Evolutionary conservation across 2,888 invertebrate species (phyloP), one percentile per base, ranked within the genome.

Genomic region (Platypus cylindrus): DNA sequence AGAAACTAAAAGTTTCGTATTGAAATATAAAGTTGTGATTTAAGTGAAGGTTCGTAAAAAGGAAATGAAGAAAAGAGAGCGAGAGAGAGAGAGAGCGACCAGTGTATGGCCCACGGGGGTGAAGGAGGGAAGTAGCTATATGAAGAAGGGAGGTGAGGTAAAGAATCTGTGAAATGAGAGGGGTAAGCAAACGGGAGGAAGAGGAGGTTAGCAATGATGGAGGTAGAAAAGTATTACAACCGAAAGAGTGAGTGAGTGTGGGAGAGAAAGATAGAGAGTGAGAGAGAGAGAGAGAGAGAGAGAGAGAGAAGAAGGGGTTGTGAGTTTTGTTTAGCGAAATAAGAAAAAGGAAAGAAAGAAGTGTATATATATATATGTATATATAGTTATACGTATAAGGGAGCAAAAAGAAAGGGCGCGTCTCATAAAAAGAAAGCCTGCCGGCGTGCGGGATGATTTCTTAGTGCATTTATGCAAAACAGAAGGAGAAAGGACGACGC

Each of bases 381-480:
- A n/a, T n/a, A n/a, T n/a, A n/a, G n/a, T n/a, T n/a, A n/a, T n/a
- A n/a, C 46, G 48, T 49, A 48, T 43, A 48, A 39, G 48, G 50
- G 52, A 49, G 44, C 49, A 50, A 49, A 44, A 52, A 52, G 50
- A 50, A 51, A 50, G 50, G n/a, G n/a, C n/a, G 56, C 59, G 56
- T 51, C 50, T 52, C 50, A 48, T 51, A 53, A 54, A 57, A 52
- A 51, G 48, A 49, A 51, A 50, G 47, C 46, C 46, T 41, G 43
- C 37, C 43, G 46, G 45, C 47, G 45, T 47, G 49, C 47, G 47
- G n/a, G 50, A 51, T 50, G 53, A 54, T 53, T 54, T 53, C 53
- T 54, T 52, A 50, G 50, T 59, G 61, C 60, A 60, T 55, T 59
- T 60, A 61, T 61, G 60, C 61, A 60, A 60, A 61, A 56, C 55